These are phyloP conservation scores for Dynastes grantii DNA, from an alignment of 2,888 invertebrate genomes.

Conservation along the genomic window DNA sequence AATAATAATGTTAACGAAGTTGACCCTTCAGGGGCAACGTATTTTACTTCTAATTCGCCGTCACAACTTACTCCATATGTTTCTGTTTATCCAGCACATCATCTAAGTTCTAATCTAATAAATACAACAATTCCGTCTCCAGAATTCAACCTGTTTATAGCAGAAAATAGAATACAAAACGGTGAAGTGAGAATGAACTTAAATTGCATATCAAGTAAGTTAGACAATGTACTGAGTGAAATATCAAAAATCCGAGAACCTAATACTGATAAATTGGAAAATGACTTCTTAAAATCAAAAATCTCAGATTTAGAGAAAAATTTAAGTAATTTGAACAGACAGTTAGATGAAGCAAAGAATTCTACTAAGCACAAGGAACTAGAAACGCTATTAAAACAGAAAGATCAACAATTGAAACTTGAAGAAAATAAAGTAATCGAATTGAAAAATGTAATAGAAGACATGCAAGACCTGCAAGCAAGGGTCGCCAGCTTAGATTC, in stretches of 20 bases:
- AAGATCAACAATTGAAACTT: slow-evolving; percentile 49
- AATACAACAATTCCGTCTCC: slow-evolving; percentile 15
- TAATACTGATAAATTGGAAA: slow-evolving; percentile 57
- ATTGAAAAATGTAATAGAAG: slow-evolving; percentile 50
- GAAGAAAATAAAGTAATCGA: slow-evolving; percentile 47
- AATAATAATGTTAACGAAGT: slow-evolving; percentile 1
- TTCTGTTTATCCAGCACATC: slow-evolving; percentile 10
- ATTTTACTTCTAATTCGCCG: not conserved
- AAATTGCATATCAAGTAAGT: slow-evolving; percentile 76
- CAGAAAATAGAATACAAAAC: slow-evolving; percentile 78
- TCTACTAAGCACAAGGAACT: not conserved
- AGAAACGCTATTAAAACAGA: slow-evolving; percentile 34
- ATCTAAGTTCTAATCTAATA: slow-evolving; percentile 21
- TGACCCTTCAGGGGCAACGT: not conserved
- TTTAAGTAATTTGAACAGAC: slow-evolving; percentile 49
- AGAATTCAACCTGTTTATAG: slow-evolving; percentile 72
- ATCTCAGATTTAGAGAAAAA: slow-evolving; percentile 67
- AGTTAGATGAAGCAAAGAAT: slow-evolving; percentile 12
- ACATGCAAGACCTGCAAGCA: slow-evolving; percentile 39
- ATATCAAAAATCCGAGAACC: slow-evolving; percentile 60
- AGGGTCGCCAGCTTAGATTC: slow-evolving; percentile 12
- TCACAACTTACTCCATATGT: slow-evolving; percentile 2
- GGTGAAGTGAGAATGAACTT: slow-evolving; percentile 79
- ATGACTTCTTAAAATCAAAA: slow-evolving; percentile 65
- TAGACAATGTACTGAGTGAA: slow-evolving; percentile 76